Conservation (phyloP, 2,113 vertebrate species). For the Nematolebias whitei region DNA sequence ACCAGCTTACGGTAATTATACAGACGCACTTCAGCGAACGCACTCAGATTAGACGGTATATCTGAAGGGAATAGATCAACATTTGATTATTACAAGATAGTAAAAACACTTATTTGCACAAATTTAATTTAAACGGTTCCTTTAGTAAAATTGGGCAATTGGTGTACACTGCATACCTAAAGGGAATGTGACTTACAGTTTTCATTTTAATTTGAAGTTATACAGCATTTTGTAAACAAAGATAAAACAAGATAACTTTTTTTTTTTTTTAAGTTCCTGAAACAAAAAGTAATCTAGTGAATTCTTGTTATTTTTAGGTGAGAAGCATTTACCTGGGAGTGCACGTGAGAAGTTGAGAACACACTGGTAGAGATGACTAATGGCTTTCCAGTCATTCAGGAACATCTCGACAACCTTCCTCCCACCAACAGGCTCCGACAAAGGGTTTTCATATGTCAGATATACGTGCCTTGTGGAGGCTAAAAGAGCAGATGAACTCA, state of each 20-base stretch:
- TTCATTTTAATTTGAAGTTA: too few species aligned
- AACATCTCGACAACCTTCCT: slow-evolving; percentile 98
- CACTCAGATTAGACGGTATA: slow-evolving; percentile 90
- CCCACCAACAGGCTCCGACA: slow-evolving; percentile 96
- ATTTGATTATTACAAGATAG: background rate
- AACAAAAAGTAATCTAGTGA: background rate
- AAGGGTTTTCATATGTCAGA: slow-evolving; percentile 94
- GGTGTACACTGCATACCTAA: too few species aligned
- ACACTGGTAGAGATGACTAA: slow-evolving; percentile 95
- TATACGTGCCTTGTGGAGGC: slow-evolving; percentile 94
- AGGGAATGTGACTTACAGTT: too few species aligned
- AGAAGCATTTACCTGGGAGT: slow-evolving; percentile 82
- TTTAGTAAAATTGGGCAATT: too few species aligned
- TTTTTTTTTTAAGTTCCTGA: too few species aligned
- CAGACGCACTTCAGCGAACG: slow-evolving; percentile 95
- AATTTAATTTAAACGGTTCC: too few species aligned
- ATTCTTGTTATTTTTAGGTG: background rate
- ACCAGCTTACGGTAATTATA: slow-evolving; percentile 98
- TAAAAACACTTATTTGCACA: background rate
- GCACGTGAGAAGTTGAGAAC: slow-evolving; percentile 93
- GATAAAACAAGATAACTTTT: too few species aligned
- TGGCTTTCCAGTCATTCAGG: slow-evolving; percentile 96
- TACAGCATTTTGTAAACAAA: too few species aligned
- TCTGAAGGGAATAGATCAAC: slow-evolving; percentile 74
- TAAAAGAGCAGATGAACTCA: slow-evolving; percentile 54